Evolutionary conservation across 2,797 vertebrate species (phyloP), one percentile per base, ranked within the genome.

Genomic region (Chanos chanos): DNA sequence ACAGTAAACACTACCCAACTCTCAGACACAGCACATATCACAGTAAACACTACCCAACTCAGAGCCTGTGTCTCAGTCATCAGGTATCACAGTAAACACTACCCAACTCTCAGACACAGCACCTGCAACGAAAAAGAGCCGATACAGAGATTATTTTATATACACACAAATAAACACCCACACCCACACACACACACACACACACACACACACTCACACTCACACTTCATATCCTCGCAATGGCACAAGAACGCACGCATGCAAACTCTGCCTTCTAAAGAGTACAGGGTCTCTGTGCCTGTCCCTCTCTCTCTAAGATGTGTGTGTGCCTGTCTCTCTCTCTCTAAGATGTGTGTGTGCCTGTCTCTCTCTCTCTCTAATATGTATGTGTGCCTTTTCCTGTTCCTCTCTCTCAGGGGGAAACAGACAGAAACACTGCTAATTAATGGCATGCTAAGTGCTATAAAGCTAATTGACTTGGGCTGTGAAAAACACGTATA

Each of bases 81-180:
- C 86, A 81, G 72, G 73, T 81, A 81, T 72, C 74, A 47, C 73
- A 77, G 70, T n/a, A n/a, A n/a, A n/a, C n/a, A n/a, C n/a, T n/a
- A n/a, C n/a, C n/a, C n/a, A n/a, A n/a, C n/a, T n/a, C 68, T 64
- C 71, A 75, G 78, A 6, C 69, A 69, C 73, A 66, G 74, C 76
- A 75, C 70, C 61, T 71, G 61, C 68, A 34, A 71, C 10, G 0
- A 66, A 41, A 37, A 60, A 75, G 34, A 53, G 13, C 51, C 43
- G 64, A 62, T 33, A 61, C 44, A 64, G 63, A 68, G 68, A 36
- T 41, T 60, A 55, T 40, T 41, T 53, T 59, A 57, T 66, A 43
- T 50, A 21, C 53, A 61, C 53, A 36, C 64, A 19, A 8, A 33
- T 19, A 54, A n/a, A n/a, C n/a, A n/a, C n/a, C n/a, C n/a, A n/a